Evolutionary conservation across 1,140 invertebrate genomes (phyloP).

Genomic region (Acromyrmex heyeri): DNA sequence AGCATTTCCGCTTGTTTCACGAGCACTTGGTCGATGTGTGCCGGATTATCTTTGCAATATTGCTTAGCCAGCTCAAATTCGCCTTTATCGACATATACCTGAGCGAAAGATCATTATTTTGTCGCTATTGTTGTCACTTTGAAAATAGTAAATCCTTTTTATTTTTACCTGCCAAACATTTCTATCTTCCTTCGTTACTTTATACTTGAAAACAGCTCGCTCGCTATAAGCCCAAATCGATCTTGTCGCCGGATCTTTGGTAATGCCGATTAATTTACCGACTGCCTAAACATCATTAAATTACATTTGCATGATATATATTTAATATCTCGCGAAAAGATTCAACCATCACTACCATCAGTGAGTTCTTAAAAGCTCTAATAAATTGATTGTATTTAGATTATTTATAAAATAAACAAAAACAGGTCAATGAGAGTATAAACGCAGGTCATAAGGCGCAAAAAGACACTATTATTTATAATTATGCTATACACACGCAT

Average conservation of each 20-base stretch:
- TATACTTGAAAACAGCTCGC: constrained; percentile 94
- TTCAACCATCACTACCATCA: neutral
- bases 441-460: too few species aligned
- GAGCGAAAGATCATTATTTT: constrained; percentile 79
- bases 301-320: neutral
- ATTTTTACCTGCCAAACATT: constrained; percentile 92
- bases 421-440: too few species aligned
- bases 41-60: constrained; percentile 92
- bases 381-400: constrained; percentile 30
- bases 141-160: constrained; percentile 1
- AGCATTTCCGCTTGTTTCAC: constrained; percentile 96
- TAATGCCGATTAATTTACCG: constrained; percentile 93
- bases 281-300: constrained; percentile 88
- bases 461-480: neutral
- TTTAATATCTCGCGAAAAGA: neutral
- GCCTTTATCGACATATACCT: constrained; percentile 94
- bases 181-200: constrained; percentile 94
- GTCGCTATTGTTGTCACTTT: neutral
- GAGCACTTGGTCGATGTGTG: constrained; percentile 94
- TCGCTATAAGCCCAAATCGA: constrained; percentile 95
- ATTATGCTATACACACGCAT: neutral
- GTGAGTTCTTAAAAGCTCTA: neutral
- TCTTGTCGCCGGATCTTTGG: constrained; percentile 93
- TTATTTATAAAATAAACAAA: neutral
- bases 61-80: constrained; percentile 96